These are phyloP conservation scores for Clarias gariepinus DNA, from an alignment of 2,113 vertebrate species.

Conservation along the genomic window DNA sequence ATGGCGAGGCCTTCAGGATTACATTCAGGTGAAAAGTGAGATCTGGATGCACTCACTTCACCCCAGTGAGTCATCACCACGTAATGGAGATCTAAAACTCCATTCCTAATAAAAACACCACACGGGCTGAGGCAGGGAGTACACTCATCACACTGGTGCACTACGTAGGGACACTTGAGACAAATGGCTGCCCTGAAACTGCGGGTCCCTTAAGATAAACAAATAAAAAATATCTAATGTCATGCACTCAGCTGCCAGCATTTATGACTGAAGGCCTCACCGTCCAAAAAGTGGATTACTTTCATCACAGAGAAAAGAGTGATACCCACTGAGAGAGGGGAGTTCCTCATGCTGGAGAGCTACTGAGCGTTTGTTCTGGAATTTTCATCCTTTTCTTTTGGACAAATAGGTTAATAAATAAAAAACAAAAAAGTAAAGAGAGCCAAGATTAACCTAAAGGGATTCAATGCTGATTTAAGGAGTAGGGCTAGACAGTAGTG, in stretches of 20 bases:
- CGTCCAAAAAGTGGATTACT: neutral
- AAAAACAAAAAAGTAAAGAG: neutral
- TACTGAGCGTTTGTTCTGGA: neutral
- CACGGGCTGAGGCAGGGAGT: neutral
- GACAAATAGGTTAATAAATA: neutral
- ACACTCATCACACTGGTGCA: neutral
- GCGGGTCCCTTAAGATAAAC: neutral
- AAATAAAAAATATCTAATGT: neutral
- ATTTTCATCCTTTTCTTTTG: neutral
- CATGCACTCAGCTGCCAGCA: neutral
- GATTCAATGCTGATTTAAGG: neutral
- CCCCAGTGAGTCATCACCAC: neutral
- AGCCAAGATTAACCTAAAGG: neutral
- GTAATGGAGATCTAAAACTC: neutral
- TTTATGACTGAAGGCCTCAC: neutral
- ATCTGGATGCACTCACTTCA: neutral
- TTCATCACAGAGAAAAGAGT: neutral
- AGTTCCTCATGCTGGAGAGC: neutral
- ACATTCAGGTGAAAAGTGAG: slow-evolving; percentile 22
- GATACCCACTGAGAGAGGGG: neutral
- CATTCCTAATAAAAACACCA: neutral
- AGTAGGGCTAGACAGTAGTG: neutral
- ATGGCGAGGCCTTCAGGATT: neutral
- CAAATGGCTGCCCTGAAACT: neutral
- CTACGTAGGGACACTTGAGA: neutral